A percentile compares a stretch with the other conserved stretches of the same genome.
phyloP scores from a whole-genome alignment of 2,113 vertebrate genomes.

The Megalops atlanticus region DNA sequence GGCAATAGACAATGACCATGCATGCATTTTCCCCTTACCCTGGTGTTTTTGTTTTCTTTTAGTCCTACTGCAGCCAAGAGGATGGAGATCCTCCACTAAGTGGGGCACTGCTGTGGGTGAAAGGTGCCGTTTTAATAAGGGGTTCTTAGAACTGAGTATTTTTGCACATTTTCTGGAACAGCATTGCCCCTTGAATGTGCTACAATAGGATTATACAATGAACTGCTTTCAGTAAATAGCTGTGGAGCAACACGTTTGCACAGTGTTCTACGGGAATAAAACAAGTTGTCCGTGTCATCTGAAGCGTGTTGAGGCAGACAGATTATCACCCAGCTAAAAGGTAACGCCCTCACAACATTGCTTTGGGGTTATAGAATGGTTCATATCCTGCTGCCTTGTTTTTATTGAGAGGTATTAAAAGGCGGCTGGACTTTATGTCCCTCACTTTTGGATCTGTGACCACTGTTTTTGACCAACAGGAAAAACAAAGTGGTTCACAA shows the following conservation, averaged over 20 bases:
- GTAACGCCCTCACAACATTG: background rate
- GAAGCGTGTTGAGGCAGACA: background rate
- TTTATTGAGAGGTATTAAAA: background rate
- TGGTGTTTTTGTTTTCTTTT: too few species aligned
- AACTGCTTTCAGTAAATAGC: background rate
- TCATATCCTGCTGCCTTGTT: background rate
- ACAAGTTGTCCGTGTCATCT: background rate
- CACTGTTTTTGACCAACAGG: background rate
- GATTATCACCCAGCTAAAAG: background rate
- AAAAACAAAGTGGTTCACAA: background rate
- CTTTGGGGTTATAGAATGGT: background rate
- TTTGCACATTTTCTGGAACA: background rate
- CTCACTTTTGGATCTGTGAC: background rate
- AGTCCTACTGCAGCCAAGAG: too few species aligned
- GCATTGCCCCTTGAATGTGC: background rate
- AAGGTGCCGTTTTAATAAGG: too few species aligned
- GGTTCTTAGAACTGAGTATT: too few species aligned
- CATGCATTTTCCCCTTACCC: too few species aligned
- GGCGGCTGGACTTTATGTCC: background rate
- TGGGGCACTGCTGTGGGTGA: too few species aligned
- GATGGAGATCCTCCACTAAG: too few species aligned
- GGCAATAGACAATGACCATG: too few species aligned
- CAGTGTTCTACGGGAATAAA: background rate
- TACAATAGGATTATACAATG: conserved; percentile 8
- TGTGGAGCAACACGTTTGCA: background rate